Base-by-base conservation (phyloP, 2,888 invertebrate species). In the Epinotia bilunana region DNA sequence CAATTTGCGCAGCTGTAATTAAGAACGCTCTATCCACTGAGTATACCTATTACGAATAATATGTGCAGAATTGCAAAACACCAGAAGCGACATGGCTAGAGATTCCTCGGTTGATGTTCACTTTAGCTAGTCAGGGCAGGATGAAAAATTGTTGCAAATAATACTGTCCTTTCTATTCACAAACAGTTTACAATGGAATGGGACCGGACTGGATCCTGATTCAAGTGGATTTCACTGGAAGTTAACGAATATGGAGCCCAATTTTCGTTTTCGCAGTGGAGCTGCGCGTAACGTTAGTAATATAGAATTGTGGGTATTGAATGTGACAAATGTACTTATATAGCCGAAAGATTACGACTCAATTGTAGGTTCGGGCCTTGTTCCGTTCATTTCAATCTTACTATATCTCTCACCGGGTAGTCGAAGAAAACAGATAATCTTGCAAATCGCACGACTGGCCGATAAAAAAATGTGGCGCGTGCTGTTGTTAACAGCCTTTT, bases 1-100 rank as follows among this genome's bases (percentile, higher is more conserved):
- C 18, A 62, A n/a, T 58, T 67, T 73, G 49, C 67, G 67, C 61
- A 73, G 61, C n/a, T 2, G 69, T 23, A 63, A 74, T 70, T 64
- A 74, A 64, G 33, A 69, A 18, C 60, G 69, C 9, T 74, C 55
- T 70, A 64, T 57, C 58, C 69, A 39, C 72, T 57, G n/a, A 53
- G n/a, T 57, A 28, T 28, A n/a, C n/a, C n/a, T n/a, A 64, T 72
- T 49, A 64, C 46, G 63, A 49, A 43, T 53, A 55, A 63, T 63
- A 57, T 23, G n/a, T 63, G 53, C 12, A 18, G n/a, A 13, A 46
- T 46, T 60, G 58, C 58, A 58, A 46, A 69, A 69, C 13, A 68
- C 33, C 23, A 68, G 57, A 68, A 65, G 33, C 18, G 43, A 46
- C 7, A 46, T 43, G 49, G 28, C 23, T 9, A 49, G 49, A 49